A percentile compares a stretch with the other conserved stretches of the same genome.
These are phyloP conservation scores for Papilio machaon DNA, from an alignment of 1,140 invertebrate species.

Conservation along the genomic window DNA sequence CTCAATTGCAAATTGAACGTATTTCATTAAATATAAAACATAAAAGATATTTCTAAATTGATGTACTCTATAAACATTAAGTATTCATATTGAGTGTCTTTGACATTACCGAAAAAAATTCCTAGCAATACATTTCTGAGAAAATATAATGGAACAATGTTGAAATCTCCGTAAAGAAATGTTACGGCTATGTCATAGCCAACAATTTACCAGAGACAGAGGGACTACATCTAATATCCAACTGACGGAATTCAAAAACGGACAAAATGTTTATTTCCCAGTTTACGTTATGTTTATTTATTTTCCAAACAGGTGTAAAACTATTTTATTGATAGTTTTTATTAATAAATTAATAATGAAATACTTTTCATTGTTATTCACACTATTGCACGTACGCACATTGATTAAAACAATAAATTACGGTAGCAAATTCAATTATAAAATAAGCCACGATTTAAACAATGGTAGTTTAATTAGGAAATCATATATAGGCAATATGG, in stretches of 20 bases:
- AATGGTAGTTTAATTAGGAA: too few species aligned
- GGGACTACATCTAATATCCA: conserved; percentile 32
- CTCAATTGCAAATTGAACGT: too few species aligned
- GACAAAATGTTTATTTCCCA: conserved; percentile 31
- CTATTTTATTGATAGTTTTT: not conserved
- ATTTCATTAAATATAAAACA: too few species aligned
- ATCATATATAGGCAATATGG: too few species aligned
- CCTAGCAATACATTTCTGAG: conserved; percentile 22
- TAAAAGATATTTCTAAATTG: not conserved
- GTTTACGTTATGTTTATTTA: conserved; percentile 19
- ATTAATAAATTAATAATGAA: not conserved
- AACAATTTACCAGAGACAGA: conserved; percentile 31
- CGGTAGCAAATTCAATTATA: too few species aligned
- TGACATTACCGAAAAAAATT: not conserved
- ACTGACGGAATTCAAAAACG: conserved; percentile 18
- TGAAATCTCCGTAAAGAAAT: conserved; percentile 32
- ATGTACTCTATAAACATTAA: not conserved
- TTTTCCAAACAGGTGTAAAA: not conserved
- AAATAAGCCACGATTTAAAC: too few species aligned
- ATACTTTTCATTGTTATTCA: not conserved
- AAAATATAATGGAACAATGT: conserved; percentile 25
- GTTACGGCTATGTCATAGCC: conserved; percentile 24
- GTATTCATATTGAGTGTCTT: not conserved
- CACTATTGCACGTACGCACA: too few species aligned
- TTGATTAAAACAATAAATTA: too few species aligned